Conservation (phyloP, 2,888 invertebrate species). For the Microchrysa polita region DNA sequence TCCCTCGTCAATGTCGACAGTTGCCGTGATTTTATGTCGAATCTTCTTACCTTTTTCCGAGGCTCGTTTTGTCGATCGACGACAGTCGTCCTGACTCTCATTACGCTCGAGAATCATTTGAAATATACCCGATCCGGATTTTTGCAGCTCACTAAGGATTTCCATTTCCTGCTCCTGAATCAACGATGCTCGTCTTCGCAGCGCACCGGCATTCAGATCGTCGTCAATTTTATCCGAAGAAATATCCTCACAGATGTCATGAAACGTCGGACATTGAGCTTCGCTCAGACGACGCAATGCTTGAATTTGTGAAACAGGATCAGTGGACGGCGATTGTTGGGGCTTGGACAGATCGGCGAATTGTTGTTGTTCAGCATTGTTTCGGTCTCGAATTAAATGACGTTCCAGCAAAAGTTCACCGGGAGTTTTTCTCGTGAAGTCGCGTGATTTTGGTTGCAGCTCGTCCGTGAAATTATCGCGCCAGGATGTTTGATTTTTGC, state of each 20-base stretch:
- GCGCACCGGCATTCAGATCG: constrained; percentile 67
- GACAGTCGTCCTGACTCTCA: constrained; percentile 57
- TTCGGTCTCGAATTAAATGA: constrained; percentile 73
- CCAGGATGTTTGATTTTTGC: constrained; percentile 64
- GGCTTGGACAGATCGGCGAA: constrained; percentile 22
- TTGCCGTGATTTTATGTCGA: constrained; percentile 61
- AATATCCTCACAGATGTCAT: constrained; percentile 68
- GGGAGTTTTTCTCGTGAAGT: constrained; percentile 69
- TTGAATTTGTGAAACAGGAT: constrained; percentile 56
- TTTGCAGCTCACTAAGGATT: constrained; percentile 60
- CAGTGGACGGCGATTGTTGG: constrained; percentile 22
- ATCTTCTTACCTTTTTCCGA: constrained; percentile 59
- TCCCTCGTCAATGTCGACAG: constrained; percentile 59
- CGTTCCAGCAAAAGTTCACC: constrained; percentile 82
- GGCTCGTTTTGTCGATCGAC: constrained; percentile 54
- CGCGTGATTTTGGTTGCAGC: constrained; percentile 55
- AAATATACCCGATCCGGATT: constrained; percentile 60
- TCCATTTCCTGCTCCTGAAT: constrained; percentile 69
- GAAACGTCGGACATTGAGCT: constrained; percentile 66
- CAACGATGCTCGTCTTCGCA: constrained; percentile 63
- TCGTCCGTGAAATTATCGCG: constrained; percentile 73
- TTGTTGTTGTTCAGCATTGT: constrained; percentile 54
- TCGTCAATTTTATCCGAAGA: constrained; percentile 67
- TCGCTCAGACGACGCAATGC: constrained; percentile 60
- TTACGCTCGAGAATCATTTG: constrained; percentile 61